phyloP scores from a whole-genome alignment of 2,888 invertebrate genomes.

The Ptilodon capucinus region DNA sequence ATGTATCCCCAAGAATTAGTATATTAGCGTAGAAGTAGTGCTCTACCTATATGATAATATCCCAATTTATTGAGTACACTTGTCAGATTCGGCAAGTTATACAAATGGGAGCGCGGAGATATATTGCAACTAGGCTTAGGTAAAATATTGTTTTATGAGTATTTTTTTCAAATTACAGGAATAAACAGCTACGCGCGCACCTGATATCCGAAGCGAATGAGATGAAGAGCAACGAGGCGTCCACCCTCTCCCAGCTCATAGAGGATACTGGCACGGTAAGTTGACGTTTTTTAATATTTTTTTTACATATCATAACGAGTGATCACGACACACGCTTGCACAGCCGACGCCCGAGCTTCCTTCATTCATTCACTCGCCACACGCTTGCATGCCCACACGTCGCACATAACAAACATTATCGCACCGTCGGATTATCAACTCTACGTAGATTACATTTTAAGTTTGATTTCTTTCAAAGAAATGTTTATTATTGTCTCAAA shows the following conservation, averaged over 20 bases:
- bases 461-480: too few species aligned
- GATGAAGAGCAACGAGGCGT: constrained; percentile 74
- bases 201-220: constrained; percentile 87
- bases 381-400: constrained; percentile 48
- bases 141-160: too few species aligned
- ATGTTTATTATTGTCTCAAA: too few species aligned
- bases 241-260: constrained; percentile 77
- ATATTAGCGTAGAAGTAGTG: too few species aligned
- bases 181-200: constrained; percentile 89
- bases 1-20: too few species aligned
- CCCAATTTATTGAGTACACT: too few species aligned
- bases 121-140: too few species aligned
- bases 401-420: constrained; percentile 28
- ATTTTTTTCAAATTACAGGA: constrained; percentile 73
- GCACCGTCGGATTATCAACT: constrained; percentile 13
- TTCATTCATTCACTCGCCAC: constrained; percentile 29
- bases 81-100: too few species aligned
- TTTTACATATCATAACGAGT: constrained; percentile 12
- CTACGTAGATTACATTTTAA: not conserved
- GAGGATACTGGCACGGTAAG: constrained; percentile 79
- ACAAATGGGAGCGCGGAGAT: too few species aligned
- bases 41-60: too few species aligned
- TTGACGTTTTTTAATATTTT: constrained; percentile 10
- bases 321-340: constrained; percentile 47
- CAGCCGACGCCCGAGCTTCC: constrained; percentile 42